A percentile compares a stretch with the other conserved stretches of the same genome.
These are phyloP conservation scores for Beroe forskalii DNA, from an alignment of 37 sponge, comb jelly and placozoan genomes.

Conservation along the genomic window DNA sequence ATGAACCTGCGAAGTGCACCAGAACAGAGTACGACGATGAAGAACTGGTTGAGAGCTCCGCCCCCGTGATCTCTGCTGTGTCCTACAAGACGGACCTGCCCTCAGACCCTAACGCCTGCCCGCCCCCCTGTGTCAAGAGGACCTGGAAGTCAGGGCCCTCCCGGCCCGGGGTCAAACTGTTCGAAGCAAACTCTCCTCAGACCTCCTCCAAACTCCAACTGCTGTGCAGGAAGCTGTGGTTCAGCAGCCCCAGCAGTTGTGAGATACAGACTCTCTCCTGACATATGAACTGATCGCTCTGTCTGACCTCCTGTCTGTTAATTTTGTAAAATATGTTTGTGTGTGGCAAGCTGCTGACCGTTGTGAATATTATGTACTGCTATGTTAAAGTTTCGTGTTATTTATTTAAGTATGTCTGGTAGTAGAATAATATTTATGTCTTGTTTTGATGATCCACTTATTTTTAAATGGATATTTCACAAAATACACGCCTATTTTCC, in stretches of 20 bases:
- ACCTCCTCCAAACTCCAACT: conserved; percentile 12
- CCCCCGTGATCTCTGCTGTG: conserved; percentile 4
- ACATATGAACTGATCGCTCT: no score
- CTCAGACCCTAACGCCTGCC: neutral
- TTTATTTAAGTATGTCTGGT: no score
- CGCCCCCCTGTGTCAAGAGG: conserved; percentile 41
- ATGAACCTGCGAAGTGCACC: neutral
- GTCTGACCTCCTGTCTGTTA: neutral
- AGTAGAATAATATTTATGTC: no score
- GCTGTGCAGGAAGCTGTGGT: conserved; percentile 30
- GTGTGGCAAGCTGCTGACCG: no score
- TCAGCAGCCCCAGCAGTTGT: conserved; percentile 15
- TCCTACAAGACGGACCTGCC: conserved; percentile 45
- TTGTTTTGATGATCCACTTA: no score
- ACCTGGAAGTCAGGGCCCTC: neutral
- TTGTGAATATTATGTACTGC: no score
- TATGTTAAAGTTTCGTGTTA: no score
- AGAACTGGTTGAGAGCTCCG: neutral
- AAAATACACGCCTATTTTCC: no score
- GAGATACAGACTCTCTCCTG: conserved; percentile 6
- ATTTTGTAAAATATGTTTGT: neutral
- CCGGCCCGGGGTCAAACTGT: neutral
- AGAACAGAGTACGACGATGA: neutral
- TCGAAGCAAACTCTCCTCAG: neutral
- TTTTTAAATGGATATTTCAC: no score